These are phyloP conservation scores for Alethe diademata DNA, from an alignment of 2,113 vertebrate species.

Conservation along the genomic window DNA sequence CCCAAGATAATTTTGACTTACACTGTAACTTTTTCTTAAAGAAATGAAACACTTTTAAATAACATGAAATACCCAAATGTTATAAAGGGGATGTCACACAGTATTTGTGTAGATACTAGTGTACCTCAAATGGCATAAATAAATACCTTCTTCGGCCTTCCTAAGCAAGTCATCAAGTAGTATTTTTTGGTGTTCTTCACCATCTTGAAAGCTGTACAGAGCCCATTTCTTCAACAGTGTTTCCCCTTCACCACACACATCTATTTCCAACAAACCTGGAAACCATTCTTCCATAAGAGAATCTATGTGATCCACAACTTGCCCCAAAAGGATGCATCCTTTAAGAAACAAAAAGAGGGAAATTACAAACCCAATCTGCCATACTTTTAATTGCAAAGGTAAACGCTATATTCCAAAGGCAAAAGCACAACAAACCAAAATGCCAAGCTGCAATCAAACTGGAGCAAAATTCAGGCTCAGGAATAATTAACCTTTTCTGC, in stretches of 20 bases:
- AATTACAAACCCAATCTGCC: neutral
- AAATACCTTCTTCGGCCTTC: conserved; percentile 81
- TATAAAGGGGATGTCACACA: neutral
- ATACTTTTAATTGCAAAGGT: neutral
- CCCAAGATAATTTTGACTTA: neutral
- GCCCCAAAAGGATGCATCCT: conserved; percentile 92
- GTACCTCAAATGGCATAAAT: neutral
- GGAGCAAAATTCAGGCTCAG: conserved; percentile 5
- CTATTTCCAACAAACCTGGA: conserved; percentile 88
- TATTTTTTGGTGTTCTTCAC: conserved; percentile 85
- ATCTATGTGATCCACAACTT: conserved; percentile 96
- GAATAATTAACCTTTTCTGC: conserved; percentile 85
- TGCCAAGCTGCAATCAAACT: conserved; percentile 6
- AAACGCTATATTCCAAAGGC: neutral
- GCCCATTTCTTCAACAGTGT: conserved; percentile 95
- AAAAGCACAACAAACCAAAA: conserved; percentile 36
- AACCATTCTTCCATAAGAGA: conserved; percentile 98
- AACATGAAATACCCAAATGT: neutral
- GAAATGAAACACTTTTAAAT: neutral
- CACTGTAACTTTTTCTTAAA: neutral
- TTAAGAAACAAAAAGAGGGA: neutral
- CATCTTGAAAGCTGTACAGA: conserved; percentile 89
- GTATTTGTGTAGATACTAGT: neutral
- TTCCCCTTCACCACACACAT: conserved; percentile 90
- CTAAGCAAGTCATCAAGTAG: conserved; percentile 89